Base-by-base conservation (phyloP, 2,113 vertebrate genomes). In the Amphilophus citrinellus region DNA sequence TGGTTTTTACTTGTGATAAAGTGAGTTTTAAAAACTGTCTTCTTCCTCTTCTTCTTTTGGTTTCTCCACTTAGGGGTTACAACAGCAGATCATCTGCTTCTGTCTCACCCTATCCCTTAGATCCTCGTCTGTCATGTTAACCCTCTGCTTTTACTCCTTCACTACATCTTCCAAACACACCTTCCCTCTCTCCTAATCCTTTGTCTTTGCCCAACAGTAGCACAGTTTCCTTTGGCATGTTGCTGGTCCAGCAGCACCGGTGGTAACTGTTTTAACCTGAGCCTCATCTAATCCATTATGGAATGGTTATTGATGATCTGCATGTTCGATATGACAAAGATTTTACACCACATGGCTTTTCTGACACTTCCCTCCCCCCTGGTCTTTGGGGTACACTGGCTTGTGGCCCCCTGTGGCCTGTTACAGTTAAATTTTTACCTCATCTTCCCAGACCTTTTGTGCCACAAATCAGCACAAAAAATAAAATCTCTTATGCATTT, bases 11-110 rank as follows among this genome's bases (percentile, higher is more conserved):
- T 27, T 27, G 27, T 27, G 27, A 27, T 27, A 27, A 27, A 27
- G 68, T 87, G 24, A 73, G 20, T 4, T 57, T 57, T 57, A n/a
- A 57, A n/a, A 57, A 10, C 56, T 8, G 9, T 47, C 5, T 68
- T 1, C n/a, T 39, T 39, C 37, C 5, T 17, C 14, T 13, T 24
- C 22, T 47, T 44, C 39, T 66, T 47, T 0, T 0, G 2, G 44
- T 39, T 10, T 14, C n/a, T 17, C 14, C 24, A 22, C 39, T 66
- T 17, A 0, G 0, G 14, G 44, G 10, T 10, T 17, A 39, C 5
- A 0, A 47, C 8, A 68, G 65, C 15, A 68, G 14, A 18, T 2
- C 14, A 47, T 68, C 42, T 47, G 42, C 47, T 44, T 44, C 4
- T 44, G 42, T 13, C 13, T 42, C 37, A 66, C 13, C n/a, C n/a